Evolutionary conservation across 1,140 invertebrate species (phyloP).

Genomic region (Xylocopa sonorina): DNA sequence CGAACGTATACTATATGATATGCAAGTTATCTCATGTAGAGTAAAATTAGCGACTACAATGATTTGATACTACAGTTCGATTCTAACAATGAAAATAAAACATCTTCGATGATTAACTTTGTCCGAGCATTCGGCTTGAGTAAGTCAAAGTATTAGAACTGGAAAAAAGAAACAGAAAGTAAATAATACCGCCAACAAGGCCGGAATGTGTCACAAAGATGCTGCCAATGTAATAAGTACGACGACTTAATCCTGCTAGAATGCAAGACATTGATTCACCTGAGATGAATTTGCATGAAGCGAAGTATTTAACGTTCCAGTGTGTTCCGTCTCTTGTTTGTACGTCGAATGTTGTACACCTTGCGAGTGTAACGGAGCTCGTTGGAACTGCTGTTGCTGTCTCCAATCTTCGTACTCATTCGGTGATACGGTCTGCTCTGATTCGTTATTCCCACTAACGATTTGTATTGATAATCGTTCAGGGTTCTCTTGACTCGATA

Average conservation of each 20-base stretch:
- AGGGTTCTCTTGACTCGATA: slow-evolving; percentile 12
- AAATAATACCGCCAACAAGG: neutral
- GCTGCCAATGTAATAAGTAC: neutral
- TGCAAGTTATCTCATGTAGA: no score
- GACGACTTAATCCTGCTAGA: slow-evolving; percentile 30
- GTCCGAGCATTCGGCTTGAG: no score
- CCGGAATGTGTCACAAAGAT: neutral
- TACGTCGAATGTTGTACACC: slow-evolving; percentile 35
- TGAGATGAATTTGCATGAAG: slow-evolving; percentile 38
- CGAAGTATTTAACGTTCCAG: slow-evolving; percentile 23
- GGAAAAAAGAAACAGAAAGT: neutral
- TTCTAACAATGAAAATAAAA: no score
- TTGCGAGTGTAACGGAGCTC: slow-evolving; percentile 33
- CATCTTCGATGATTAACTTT: no score
- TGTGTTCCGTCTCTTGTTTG: slow-evolving; percentile 29
- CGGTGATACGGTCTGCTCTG: neutral
- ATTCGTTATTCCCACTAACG: neutral
- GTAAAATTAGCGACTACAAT: no score
- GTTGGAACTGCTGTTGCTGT: slow-evolving; percentile 46
- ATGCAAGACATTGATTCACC: slow-evolving; percentile 60
- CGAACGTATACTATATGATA: no score
- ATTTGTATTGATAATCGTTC: neutral
- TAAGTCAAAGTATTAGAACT: no score
- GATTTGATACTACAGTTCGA: no score
- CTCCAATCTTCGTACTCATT: slow-evolving; percentile 48